Evolutionary conservation across 1,140 invertebrate species (phyloP).

Genomic region (Leucophenga varia): DNA sequence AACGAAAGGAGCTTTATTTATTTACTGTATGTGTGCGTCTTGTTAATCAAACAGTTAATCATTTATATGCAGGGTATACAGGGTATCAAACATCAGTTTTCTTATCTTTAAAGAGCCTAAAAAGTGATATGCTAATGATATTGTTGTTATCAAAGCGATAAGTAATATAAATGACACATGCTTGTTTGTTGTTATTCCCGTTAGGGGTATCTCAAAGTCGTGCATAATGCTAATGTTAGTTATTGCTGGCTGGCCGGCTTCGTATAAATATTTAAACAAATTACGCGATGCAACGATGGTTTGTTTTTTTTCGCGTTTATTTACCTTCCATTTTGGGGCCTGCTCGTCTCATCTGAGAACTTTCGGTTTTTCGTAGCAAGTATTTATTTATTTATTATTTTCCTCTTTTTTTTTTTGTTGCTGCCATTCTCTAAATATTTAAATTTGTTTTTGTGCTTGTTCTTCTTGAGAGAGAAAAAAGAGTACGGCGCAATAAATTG

Average conservation of each 20-base stretch:
- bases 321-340: constrained; percentile 11
- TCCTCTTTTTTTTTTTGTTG: background rate
- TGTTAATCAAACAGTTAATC: constrained; percentile 14
- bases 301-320: too few relatives aligned
- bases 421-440: constrained; percentile 18
- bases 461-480: background rate
- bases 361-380: constrained; percentile 12
- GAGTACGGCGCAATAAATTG: too few relatives aligned
- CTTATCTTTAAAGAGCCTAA: too few relatives aligned
- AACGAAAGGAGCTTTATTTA: constrained; percentile 12
- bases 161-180: too few relatives aligned
- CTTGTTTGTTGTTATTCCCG: too few relatives aligned
- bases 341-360: constrained; percentile 3
- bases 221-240: background rate
- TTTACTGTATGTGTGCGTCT: constrained; percentile 2
- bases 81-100: too few relatives aligned
- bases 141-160: too few relatives aligned
- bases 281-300: constrained; percentile 11
- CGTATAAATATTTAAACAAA: constrained; percentile 18
- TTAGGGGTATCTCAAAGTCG: background rate
- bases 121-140: too few relatives aligned
- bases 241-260: background rate
- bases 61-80: too few relatives aligned
- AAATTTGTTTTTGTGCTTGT: constrained; percentile 1
- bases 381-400: too few relatives aligned